phyloP scores from a whole-genome alignment of 2,888 invertebrate genomes.

The Agrenia bidenticulata region DNA sequence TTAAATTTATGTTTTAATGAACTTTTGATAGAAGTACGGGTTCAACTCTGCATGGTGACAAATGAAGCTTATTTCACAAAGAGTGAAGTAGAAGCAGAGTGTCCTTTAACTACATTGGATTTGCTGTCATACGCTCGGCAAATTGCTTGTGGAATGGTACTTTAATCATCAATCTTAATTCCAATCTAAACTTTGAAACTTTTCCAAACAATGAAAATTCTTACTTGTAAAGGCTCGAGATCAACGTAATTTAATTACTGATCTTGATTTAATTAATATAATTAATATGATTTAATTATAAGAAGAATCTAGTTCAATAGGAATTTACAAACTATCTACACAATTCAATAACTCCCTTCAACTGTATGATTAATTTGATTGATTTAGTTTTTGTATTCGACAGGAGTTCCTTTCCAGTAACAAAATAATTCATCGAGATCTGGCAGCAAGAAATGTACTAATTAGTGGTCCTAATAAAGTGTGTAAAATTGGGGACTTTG shows the following conservation, averaged over 20 bases:
- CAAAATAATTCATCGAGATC: slow-evolving; percentile 49
- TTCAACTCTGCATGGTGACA: slow-evolving; percentile 38
- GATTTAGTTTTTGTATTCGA: background rate
- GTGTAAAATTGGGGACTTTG: slow-evolving; percentile 51
- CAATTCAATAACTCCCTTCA: too few species aligned
- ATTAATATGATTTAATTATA: too few species aligned
- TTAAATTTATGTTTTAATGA: too few species aligned
- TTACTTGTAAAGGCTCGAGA: too few species aligned
- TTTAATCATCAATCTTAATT: background rate
- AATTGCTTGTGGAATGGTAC: slow-evolving; percentile 49
- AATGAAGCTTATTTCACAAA: slow-evolving; percentile 47
- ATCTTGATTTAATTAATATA: too few species aligned
- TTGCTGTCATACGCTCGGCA: slow-evolving; percentile 47
- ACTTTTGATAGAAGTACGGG: slow-evolving; percentile 11
- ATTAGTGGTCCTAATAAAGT: slow-evolving; percentile 31
- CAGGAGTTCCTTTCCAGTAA: slow-evolving; percentile 49
- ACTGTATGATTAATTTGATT: background rate
- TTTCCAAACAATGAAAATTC: too few species aligned
- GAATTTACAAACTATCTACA: too few species aligned
- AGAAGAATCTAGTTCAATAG: too few species aligned
- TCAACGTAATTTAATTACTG: too few species aligned
- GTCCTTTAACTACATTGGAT: slow-evolving; percentile 31
- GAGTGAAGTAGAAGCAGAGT: slow-evolving; percentile 11
- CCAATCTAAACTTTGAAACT: too few species aligned
- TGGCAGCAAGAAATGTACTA: slow-evolving; percentile 38